Percentiles rank a stretch among this genome's conserved stretches.
These are phyloP conservation scores for Campylomormyrus tamandua DNA, from an alignment of 2,113 vertebrate genomes.

Conservation along the genomic window DNA sequence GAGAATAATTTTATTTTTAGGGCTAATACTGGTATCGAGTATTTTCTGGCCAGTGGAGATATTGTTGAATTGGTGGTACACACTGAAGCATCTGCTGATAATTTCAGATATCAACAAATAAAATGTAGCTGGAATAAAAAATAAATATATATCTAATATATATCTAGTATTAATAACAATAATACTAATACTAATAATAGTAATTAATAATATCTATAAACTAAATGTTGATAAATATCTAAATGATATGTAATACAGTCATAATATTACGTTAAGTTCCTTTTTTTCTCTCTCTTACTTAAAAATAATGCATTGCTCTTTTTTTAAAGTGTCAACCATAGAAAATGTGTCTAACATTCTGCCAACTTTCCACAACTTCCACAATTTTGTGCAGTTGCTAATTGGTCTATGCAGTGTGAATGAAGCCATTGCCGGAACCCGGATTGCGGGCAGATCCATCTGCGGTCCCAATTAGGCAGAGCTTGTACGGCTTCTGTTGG, in stretches of 20 bases:
- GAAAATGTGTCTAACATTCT: not conserved
- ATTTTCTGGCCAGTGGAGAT: not conserved
- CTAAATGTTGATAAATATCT: not conserved
- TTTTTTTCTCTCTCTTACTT: not conserved
- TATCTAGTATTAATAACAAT: not conserved
- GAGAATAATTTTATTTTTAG: not conserved
- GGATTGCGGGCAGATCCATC: not conserved
- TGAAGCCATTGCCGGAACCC: not conserved
- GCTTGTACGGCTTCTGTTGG: conserved; percentile 36
- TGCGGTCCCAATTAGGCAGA: not conserved
- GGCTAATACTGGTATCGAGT: not conserved
- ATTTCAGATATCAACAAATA: not conserved
- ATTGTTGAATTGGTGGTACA: not conserved
- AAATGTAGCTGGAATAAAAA: not conserved
- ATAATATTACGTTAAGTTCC: not conserved
- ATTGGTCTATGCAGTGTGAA: not conserved
- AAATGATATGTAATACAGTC: not conserved
- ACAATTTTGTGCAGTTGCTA: not conserved
- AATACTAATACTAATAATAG: not conserved
- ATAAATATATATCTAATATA: too few species aligned
- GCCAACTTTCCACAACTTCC: not conserved
- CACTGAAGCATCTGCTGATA: not conserved
- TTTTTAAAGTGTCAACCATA: not conserved
- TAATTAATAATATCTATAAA: not conserved
- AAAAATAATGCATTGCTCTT: not conserved